Base-by-base conservation (phyloP, 2,888 invertebrate genomes). In the Tiliacea citrago region DNA sequence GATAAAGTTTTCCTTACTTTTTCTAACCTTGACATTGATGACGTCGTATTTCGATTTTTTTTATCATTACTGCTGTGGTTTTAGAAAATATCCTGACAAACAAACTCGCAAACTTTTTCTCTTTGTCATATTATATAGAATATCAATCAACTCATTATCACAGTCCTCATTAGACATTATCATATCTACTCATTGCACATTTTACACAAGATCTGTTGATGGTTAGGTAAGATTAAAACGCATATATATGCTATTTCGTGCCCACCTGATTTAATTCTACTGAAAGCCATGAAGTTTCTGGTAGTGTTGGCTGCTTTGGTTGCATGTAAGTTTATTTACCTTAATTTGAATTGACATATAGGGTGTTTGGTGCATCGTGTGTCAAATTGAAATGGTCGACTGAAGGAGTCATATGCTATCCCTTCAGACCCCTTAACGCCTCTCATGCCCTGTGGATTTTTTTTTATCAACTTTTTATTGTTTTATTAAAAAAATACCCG, bases 261-360 rank as follows among this genome's bases (percentile, higher is more conserved):
- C 21, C 12, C 39, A 65, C 6, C 24, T 53, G 21, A 81, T 53
- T 57, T 73, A 79, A 62, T 73, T 47, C 58, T 65, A 12, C 47
- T 47, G 58, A 51, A 47, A 77, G 51, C 6, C 53, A 77, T 77
- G 77, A 77, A 77, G 65, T 60, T 75, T 75, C 53, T 77, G 75
- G 75, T 77, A 77, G 81, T 81, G 47, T 77, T 77, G 16, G 75
- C 60, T 18, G 53, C 75, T 55, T 65, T 81, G 53, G 81, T 77
- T 21, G 75, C 77, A 55, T 60, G 77, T 77, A 18, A 77, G 77
- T 77, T n/a, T 39, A 53, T 57, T n/a, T 29, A 29, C n/a, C 8
- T 18, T 29, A 6, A 49, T 73, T 60, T 51, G 13, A 9, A 45
- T 35, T 29, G 0, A 29, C 4, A n/a, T n/a, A n/a, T n/a, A n/a